Conservation (phyloP, 1,140 invertebrate species). For the Pteromalus puparum region DNA sequence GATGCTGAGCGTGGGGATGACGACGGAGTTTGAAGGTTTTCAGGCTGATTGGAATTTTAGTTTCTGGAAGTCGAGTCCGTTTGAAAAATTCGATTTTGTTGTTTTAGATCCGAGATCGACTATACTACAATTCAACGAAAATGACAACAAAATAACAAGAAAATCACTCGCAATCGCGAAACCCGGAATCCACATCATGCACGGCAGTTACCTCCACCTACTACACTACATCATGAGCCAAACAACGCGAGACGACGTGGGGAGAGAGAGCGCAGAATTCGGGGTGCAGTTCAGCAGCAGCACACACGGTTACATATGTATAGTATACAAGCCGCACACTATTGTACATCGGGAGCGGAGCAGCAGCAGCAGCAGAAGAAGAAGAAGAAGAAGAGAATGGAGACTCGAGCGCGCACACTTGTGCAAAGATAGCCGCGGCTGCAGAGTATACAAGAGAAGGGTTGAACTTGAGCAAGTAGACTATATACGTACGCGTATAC, state of each 20-base stretch:
- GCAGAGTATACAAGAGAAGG: neutral
- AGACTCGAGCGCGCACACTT: conserved; percentile 3
- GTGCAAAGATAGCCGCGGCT: neutral
- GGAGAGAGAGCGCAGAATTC: neutral
- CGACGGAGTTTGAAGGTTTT: too few relatives aligned
- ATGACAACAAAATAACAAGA: too few relatives aligned
- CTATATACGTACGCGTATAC: neutral
- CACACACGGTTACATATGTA: neutral
- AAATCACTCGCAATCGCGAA: too few relatives aligned
- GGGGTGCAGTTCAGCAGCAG: neutral
- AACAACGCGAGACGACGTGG: neutral
- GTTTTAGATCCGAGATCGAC: too few relatives aligned
- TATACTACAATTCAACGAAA: too few relatives aligned
- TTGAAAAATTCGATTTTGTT: too few relatives aligned
- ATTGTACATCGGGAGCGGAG: too few relatives aligned
- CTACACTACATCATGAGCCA: neutral
- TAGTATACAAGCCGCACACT: neutral
- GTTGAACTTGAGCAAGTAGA: neutral
- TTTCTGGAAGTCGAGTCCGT: too few relatives aligned
- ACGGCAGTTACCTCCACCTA: too few relatives aligned
- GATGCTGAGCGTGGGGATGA: too few relatives aligned
- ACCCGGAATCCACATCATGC: too few relatives aligned
- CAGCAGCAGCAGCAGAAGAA: neutral
- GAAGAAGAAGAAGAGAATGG: neutral
- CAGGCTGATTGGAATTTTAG: too few relatives aligned